phyloP scores from a whole-genome alignment of 2,888 invertebrate species.

The Eremobia ochroleuca region DNA sequence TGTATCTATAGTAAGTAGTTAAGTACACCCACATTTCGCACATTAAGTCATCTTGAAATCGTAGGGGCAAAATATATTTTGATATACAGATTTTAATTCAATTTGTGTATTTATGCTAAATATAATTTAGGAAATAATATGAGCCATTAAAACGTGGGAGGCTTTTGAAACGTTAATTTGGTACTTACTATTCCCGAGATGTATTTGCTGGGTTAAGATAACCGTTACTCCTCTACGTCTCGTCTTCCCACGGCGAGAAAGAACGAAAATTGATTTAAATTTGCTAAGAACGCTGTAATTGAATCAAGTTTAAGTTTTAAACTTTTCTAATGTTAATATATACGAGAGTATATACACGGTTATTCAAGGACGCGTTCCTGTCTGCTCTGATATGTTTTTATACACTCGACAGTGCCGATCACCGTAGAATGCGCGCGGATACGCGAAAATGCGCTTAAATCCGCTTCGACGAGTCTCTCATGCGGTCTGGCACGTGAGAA shows the following conservation, averaged over 20 bases:
- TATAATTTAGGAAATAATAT: conserved; percentile 4
- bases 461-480: not conserved
- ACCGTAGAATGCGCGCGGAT: no score
- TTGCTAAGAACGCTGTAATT: not conserved
- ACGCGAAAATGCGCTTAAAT: not conserved
- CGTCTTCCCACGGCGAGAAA: not conserved
- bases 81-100: conserved; percentile 6
- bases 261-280: conserved; percentile 4
- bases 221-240: not conserved
- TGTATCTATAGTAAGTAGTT: no score
- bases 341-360: not conserved
- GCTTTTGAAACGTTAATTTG: conserved; percentile 13
- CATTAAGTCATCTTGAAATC: no score
- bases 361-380: not conserved
- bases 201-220: not conserved
- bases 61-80: not conserved
- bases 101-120: not conserved
- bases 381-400: no score
- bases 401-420: no score
- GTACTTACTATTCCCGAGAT: not conserved
- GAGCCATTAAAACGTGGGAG: conserved; percentile 4
- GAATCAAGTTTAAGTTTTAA: not conserved
- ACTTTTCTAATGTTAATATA: not conserved
- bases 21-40: no score
- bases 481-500: no score